Conservation (phyloP, 2,797 vertebrate genomes). For the Cuculus canorus region DNA sequence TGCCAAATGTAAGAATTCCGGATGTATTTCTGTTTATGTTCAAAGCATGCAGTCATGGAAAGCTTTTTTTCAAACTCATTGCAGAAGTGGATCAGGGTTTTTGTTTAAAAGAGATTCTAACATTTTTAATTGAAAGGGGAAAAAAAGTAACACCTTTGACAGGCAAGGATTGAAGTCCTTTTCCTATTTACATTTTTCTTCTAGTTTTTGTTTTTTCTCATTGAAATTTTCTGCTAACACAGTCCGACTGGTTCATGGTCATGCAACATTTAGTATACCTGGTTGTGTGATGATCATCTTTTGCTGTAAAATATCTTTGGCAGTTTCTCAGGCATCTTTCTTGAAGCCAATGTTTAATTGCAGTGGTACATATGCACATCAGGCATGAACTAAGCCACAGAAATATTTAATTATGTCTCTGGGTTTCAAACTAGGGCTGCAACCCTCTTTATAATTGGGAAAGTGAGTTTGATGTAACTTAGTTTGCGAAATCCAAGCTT, state of each 20-base stretch:
- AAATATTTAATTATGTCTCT: not conserved
- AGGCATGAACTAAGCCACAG: not conserved
- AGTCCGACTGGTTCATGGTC: fast-evolving
- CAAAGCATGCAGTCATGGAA: not conserved
- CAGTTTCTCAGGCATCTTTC: not conserved
- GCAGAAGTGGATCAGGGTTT: not conserved
- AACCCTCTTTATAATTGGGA: not conserved
- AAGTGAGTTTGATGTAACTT: not conserved
- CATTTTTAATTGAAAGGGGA: not conserved
- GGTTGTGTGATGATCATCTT: not conserved
- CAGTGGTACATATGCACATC: fast-evolving
- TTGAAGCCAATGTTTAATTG: not conserved
- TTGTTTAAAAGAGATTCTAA: not conserved
- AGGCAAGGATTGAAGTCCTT: not conserved
- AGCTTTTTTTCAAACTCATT: not conserved
- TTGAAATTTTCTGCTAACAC: not conserved
- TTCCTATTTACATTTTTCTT: not conserved
- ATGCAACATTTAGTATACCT: not conserved
- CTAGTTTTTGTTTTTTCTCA: not conserved
- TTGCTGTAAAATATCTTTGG: not conserved
- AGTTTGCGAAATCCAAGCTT: not conserved
- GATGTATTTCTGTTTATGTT: not conserved
- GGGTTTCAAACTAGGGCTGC: not conserved
- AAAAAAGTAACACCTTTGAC: not conserved
- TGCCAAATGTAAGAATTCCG: not conserved